Evolutionary conservation across 2,797 vertebrate genomes (phyloP), one percentile per base, ranked within the genome.

Genomic region (Bradypodion pumilum): DNA sequence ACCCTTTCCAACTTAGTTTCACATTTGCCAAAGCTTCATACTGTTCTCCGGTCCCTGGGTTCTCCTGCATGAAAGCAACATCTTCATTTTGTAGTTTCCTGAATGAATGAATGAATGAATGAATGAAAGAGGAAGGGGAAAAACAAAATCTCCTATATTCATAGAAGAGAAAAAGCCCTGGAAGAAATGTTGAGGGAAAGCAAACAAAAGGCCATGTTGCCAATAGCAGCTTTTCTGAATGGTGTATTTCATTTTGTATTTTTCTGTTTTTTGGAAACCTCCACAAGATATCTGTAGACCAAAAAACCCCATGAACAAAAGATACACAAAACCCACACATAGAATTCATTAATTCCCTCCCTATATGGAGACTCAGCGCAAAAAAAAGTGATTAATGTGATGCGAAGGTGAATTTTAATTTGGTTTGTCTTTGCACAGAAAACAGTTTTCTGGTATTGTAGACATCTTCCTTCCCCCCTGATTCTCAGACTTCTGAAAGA

Each of bases 21-120:
- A 16, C 21, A 21, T 83, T 90, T 86, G 85, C 87, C 89, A 84
- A 49, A 81, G 62, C 88, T 85, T 91, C 90, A 74, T 75, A 84
- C 40, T 32, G 46, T 75, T 32, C 75, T 7, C 74, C 73, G 56
- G 49, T 84, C 74, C 59, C 2, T 69, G 32, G 77, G 74, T 74
- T 87, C 80, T 76, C 85, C 74, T 85, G 80, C 78, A 35, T 73
- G 78, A 84, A 88, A 69, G 10, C 82, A 86, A 90, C 85, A 89
- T 85, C 72, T 87, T 86, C 92, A 88, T 84, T 79, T 82, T 86
- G 86, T 68, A 62, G 69, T 74, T 90, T 56, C 27, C 76, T 63
- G 72, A 80, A 79, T 79, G 74, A 86, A 79, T 46, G n/a, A n/a
- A n/a, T n/a, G n/a, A 80, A 79, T 79, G 74, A 86, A 79, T 46